Evolutionary conservation across 2,888 invertebrate genomes (phyloP).

Genomic region (Campoplex nolae): DNA sequence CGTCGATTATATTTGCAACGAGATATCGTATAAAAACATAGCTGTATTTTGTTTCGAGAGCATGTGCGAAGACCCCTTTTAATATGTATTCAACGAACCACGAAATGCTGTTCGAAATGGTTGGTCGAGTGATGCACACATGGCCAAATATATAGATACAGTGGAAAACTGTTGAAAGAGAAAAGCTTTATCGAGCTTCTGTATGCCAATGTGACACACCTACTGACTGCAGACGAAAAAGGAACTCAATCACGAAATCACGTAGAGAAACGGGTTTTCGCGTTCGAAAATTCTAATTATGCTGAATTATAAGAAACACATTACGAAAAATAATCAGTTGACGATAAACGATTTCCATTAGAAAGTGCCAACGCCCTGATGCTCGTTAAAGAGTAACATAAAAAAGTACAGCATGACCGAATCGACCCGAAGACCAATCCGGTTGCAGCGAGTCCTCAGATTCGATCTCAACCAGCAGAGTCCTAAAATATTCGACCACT

Average conservation of each 20-base stretch:
- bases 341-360: neutral
- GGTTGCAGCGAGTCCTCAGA: neutral
- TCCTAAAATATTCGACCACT: neutral
- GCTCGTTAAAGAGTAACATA: neutral
- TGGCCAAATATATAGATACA: conserved; percentile 23
- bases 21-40: conserved; percentile 9
- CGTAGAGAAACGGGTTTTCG: neutral
- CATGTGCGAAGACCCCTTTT: neutral
- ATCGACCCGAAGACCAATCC: neutral
- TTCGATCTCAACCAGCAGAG: neutral
- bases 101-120: conserved; percentile 8
- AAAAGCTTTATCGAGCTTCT: conserved; percentile 15
- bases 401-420: neutral
- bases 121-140: conserved; percentile 1
- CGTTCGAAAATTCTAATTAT: neutral
- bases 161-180: neutral
- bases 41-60: conserved; percentile 2
- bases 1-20: conserved; percentile 5
- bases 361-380: neutral
- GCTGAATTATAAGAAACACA: neutral
- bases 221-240: neutral
- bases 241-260: neutral
- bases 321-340: neutral
- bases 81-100: conserved; percentile 21
- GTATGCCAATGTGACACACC: neutral